Base-by-base conservation (phyloP, 2,113 vertebrate species). In the Muscicapa adusta region DNA sequence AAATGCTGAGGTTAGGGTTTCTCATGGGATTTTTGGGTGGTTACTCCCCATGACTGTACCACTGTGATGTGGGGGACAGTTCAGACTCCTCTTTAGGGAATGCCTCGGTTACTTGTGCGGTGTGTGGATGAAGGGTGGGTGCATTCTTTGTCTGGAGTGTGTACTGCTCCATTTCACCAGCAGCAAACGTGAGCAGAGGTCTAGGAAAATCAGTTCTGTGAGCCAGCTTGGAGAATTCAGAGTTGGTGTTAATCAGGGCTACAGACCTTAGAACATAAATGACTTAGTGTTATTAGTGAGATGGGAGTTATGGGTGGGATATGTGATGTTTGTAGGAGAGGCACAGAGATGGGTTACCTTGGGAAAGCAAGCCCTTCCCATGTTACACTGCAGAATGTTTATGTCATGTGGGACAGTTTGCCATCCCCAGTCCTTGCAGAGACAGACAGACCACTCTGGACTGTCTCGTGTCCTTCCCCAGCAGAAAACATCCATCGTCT, bases 1-100 rank as follows among this genome's bases (percentile, higher is more conserved):
- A 89, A 92, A 28, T 8, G 42, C 89, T 91, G 95, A 85, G 93
- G 74, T 79, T 62, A 20, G 77, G 33, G 54, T 75, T 94, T 61
- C 75, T 50, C 7, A 0, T 8, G 74, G 70, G 66, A 12, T 78
- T 22, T 56, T 85, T 91, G 19, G 12, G 14, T 75, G 87, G 14
- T 84, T 58, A 6, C 85, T 76, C 78, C 23, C 51, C 15, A 4
- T 3, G 43, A 67, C 76, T 89, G 80, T 18, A 45, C 29, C 36
- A 0, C 8, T 28, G 72, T 2, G 57, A n/a, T 61, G 72, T 24
- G 66, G 65, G n/a, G 36, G 33, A 33, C 53, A 26, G 68, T 9
- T 77, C 66, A 47, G 7, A 18, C 68, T 51, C 48, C 31, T 54
- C 73, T 45, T 7, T 3, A 14, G 51, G 61, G 53, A 80, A 28